These are phyloP conservation scores for Hylaeus anthracinus DNA, from an alignment of 1,140 invertebrate genomes.

Conservation along the genomic window DNA sequence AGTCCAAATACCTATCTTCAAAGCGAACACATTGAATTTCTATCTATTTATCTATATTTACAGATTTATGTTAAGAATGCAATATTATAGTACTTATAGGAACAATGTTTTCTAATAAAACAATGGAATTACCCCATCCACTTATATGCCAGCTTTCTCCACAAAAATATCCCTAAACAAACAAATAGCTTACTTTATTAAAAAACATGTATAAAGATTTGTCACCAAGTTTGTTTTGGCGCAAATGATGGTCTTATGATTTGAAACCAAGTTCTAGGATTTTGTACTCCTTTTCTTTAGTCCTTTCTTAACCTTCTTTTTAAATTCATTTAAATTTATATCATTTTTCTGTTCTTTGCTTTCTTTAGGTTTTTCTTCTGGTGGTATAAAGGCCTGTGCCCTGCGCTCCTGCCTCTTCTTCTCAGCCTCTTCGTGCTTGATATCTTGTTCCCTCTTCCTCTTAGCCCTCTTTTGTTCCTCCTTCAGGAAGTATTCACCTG, in stretches of 20 bases:
- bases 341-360: conserved; percentile 68
- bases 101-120: conserved; percentile 72
- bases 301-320: conserved; percentile 87
- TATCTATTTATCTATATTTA: conserved; percentile 43
- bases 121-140: conserved; percentile 54
- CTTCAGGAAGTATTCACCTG: conserved; percentile 98
- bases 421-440: conserved; percentile 86
- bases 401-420: conserved; percentile 89
- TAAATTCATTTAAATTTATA: conserved; percentile 86
- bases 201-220: conserved; percentile 7
- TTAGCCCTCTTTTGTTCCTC: conserved; percentile 89
- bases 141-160: conserved; percentile 14
- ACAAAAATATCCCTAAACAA: background rate
- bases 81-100: conserved; percentile 63
- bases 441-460: conserved; percentile 87
- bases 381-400: conserved; percentile 91
- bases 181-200: conserved; percentile 39
- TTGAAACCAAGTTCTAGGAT: background rate
- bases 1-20: conserved; percentile 37
- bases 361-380: conserved; percentile 83
- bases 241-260: background rate
- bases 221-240: background rate
- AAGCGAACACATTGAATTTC: conserved; percentile 48
- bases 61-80: conserved; percentile 55
- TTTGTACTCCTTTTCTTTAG: conserved; percentile 71